Evolutionary conservation across 2,113 vertebrate genomes (phyloP), one percentile per base, ranked within the genome.

Genomic region (Cercopithecus mona): DNA sequence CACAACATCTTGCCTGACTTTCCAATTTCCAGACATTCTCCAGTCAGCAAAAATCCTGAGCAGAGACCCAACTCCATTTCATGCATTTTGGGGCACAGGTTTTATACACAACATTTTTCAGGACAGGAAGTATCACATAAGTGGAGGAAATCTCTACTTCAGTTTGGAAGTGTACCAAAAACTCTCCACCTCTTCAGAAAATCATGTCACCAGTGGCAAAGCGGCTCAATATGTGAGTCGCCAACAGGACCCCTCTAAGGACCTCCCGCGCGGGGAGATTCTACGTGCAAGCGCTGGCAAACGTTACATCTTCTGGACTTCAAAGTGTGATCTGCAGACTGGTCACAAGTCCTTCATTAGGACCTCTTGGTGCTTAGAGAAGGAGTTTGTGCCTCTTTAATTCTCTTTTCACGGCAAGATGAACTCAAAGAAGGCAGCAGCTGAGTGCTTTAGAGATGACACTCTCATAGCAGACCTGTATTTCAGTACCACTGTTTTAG

Each of bases 201-300:
- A 57, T 20, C 73, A 78, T 2, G 30, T n/a, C 83, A 61, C 61
- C 27, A 27, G 35, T 32, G 23, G 87, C 61, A 27, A 10, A 0
- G 1, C 17, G 72, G 43, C 50, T 76, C 59, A 13, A 55, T 3
- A 5, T 23, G 40, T 30, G 30, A 66, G 64, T 66, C 30, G 1
- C 76, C 43, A 16, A 27, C 10, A 17, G 3, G 2, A 17, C 50
- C 32, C 27, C 57, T 66, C 43, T 0, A 0, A 0, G 61, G 50
- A 9, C 38, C 25, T 61, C 76, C 25, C 0, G 0, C 23, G 45
- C 16, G 0, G 3, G 27, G 27, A 73, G 43, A 20, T 0, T 9
- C 35, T 14, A 5, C 0, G 1, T 59, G 27, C 40, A 22, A 11
- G 57, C 11, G 1, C 12, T 1, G 73, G 64, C 52, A 72, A 45